Evolutionary conservation across 2,113 vertebrate genomes (phyloP), one percentile per base, ranked within the genome.

Genomic region (Chaetops frenatus): DNA sequence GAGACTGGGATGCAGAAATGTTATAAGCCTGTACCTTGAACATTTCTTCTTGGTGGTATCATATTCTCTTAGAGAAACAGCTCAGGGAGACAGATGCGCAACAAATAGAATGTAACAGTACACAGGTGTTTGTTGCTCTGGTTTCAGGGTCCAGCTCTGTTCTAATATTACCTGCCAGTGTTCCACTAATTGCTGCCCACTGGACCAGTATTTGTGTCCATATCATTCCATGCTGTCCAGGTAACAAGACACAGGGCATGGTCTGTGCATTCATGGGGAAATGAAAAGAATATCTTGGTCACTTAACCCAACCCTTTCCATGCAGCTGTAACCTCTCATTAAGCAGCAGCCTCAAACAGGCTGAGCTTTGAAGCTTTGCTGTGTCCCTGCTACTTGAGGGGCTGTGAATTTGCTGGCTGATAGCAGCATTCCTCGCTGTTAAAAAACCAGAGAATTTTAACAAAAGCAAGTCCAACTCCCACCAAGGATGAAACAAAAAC

Each of bases 141-240:
- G 29, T 78, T 73, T 73, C 50, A 78, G 51, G 31, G 38, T 29
- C 54, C 54, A 83, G 18, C 9, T 51, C 20, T 31, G 17, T 12
- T 86, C 28, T 40, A 53, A 72, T 10, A 10, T 27, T 24, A 5
- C 40, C 65, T 74, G 36, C 38, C 53, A 64, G 12, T 40, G 12
- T 17, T 66, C 8, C 5, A 1, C 31, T 66, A 5, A 21, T 23
- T 50, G 31, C 19, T 64, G 51, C 8, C 36, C 69, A 17, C 38
- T 27, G 42, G 14, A 38, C 8, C 1, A 3, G 18, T 24, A 1
- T 42, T 87, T 66, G 35, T 51, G 81, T 22, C 42, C 1, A 0
- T 38, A 33, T 7, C 44, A 28, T 35, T 47, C 56, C 78, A 47
- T 11, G 8, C 18, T 71, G 38, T 9, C 58, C 23, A 33, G 29